Conservation (phyloP, 2,888 invertebrate genomes). For the Criorhina ranunculi region DNA sequence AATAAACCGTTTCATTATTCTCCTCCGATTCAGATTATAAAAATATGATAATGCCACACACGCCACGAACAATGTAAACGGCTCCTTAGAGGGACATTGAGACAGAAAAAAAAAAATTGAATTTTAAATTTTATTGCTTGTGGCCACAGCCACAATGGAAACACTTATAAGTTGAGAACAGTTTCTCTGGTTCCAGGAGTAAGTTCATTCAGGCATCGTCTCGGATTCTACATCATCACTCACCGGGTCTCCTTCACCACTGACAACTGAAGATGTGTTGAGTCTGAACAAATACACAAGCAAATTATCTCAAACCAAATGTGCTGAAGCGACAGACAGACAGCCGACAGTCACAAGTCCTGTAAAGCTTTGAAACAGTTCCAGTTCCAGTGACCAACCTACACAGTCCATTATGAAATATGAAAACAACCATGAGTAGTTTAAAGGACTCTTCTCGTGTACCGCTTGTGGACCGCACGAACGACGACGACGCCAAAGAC, state of each 20-base stretch:
- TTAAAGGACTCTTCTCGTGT: not conserved
- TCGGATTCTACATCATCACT: slow-evolving; percentile 31
- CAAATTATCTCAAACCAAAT: slow-evolving; percentile 36
- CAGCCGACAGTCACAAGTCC: slow-evolving; percentile 58
- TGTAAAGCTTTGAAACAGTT: slow-evolving; percentile 25
- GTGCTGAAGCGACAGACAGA: slow-evolving; percentile 50
- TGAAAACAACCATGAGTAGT: slow-evolving; percentile 12
- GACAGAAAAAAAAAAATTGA: slow-evolving; percentile 54
- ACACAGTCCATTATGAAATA: slow-evolving; percentile 14
- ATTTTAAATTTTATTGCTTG: slow-evolving; percentile 57
- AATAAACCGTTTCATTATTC: slow-evolving; percentile 29
- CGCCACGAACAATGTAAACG: slow-evolving; percentile 25
- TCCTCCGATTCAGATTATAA: slow-evolving; percentile 35
- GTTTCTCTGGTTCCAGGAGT: not conserved
- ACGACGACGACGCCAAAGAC: slow-evolving; percentile 34
- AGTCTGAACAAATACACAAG: slow-evolving; percentile 31
- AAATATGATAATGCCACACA: slow-evolving; percentile 59
- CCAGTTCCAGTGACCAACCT: slow-evolving; percentile 29
- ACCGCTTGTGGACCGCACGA: not conserved
- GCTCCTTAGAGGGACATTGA: slow-evolving; percentile 51
- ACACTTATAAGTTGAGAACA: not conserved
- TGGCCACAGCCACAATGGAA: slow-evolving; percentile 3
- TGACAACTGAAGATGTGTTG: slow-evolving; percentile 50
- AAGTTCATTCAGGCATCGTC: slow-evolving; percentile 5
- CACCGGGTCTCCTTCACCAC: not conserved